Evolutionary conservation across 2,888 invertebrate genomes (phyloP).

Genomic region (Troglohyphantes excavatus): DNA sequence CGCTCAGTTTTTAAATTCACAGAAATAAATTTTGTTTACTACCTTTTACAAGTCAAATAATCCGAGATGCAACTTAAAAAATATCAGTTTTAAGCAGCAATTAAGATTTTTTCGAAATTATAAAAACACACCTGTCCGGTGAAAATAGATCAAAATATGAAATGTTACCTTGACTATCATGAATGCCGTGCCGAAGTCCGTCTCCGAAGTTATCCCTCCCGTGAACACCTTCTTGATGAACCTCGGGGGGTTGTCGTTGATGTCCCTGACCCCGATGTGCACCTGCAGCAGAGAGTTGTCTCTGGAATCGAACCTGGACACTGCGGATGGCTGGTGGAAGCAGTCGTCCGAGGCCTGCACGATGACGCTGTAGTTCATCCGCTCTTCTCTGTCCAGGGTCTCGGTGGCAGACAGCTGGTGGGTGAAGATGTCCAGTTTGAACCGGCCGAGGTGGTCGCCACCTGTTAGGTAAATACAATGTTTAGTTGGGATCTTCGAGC

Average conservation of each 20-base stretch:
- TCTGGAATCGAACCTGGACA: constrained; percentile 84
- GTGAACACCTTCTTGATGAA: constrained; percentile 91
- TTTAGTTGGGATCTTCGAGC: too few species aligned
- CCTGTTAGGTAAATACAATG: constrained; percentile 28
- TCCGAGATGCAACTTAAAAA: too few species aligned
- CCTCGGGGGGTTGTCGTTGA: constrained; percentile 94
- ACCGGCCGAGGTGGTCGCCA: constrained; percentile 89
- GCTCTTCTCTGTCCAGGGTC: constrained; percentile 89
- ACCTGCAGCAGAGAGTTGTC: constrained; percentile 85
- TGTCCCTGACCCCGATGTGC: constrained; percentile 86
- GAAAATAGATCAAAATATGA: too few species aligned
- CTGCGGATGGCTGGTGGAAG: constrained; percentile 85
- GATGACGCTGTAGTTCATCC: constrained; percentile 87
- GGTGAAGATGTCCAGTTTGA: constrained; percentile 88
- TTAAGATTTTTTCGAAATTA: too few species aligned
- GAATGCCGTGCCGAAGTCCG: constrained; percentile 93
- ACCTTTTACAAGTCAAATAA: too few species aligned
- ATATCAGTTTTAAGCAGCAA: too few species aligned
- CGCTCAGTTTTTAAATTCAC: too few species aligned
- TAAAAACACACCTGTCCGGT: too few species aligned
- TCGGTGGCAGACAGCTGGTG: constrained; percentile 87
- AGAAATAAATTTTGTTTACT: too few species aligned
- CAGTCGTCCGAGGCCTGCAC: constrained; percentile 94
- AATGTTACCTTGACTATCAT: constrained; percentile 90
- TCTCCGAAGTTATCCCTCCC: constrained; percentile 96